Conservation (phyloP, 2,797 vertebrate species). For the Pantherophis alleghaniensis region DNA sequence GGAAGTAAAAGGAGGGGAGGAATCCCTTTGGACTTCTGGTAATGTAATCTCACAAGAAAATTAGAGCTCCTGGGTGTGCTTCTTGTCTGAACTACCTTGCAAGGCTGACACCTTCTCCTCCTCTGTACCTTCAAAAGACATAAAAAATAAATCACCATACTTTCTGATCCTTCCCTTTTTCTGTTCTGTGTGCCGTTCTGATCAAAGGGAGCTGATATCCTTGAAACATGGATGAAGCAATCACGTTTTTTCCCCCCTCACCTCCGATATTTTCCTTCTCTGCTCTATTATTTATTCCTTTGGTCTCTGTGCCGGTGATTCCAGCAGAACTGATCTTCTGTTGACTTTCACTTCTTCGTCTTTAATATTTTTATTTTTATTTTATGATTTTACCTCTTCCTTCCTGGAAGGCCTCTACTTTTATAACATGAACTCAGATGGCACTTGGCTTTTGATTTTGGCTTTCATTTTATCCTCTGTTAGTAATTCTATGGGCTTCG, state of each 20-base stretch:
- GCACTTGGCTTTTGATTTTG: not conserved
- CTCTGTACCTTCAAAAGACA: not conserved
- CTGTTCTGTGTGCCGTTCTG: not conserved
- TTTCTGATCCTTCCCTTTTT: not conserved
- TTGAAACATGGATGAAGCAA: constrained; percentile 17
- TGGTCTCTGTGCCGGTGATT: not conserved
- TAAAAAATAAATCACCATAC: not conserved
- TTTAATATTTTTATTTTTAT: too few species aligned
- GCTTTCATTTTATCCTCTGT: not conserved
- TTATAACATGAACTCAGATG: not conserved
- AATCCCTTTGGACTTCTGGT: not conserved
- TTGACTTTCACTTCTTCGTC: not conserved
- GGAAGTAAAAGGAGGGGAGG: not conserved
- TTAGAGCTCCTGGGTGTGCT: not conserved
- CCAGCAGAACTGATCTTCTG: not conserved
- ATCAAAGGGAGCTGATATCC: not conserved
- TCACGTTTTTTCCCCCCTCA: not conserved
- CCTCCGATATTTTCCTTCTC: not conserved
- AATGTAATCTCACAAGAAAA: not conserved
- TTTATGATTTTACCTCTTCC: not conserved
- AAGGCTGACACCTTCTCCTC: not conserved
- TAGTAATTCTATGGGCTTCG: not conserved
- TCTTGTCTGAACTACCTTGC: not conserved
- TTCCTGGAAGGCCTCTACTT: not conserved
- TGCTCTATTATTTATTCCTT: constrained; percentile 10